Percentiles rank a stretch among this genome's conserved stretches.
phyloP scores from a whole-genome alignment of 2,113 vertebrate genomes.

The Lepus europaeus region DNA sequence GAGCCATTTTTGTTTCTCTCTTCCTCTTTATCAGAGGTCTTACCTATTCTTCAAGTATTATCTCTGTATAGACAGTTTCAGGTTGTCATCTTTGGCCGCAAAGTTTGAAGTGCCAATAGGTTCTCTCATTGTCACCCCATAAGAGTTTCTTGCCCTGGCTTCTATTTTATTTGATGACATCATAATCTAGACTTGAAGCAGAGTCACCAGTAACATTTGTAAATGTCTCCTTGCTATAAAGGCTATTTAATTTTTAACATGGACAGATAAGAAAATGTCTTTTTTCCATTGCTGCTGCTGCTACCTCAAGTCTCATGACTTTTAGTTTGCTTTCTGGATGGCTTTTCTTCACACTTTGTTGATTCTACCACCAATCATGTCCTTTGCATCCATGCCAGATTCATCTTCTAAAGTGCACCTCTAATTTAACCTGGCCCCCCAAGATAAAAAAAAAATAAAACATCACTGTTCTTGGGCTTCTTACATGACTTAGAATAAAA shows the following conservation, averaged over 20 bases:
- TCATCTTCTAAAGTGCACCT: background rate
- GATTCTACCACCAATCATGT: background rate
- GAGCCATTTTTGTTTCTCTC: constrained; percentile 18
- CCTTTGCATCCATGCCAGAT: background rate
- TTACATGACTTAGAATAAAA: background rate
- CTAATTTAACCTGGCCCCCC: constrained; percentile 15
- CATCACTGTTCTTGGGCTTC: background rate
- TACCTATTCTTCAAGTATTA: background rate
- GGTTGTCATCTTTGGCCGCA: background rate
- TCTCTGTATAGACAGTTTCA: background rate
- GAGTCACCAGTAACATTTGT: background rate
- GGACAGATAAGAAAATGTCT: background rate
- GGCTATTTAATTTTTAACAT: constrained; percentile 45
- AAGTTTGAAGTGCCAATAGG: background rate
- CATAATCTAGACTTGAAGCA: background rate
- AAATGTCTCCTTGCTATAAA: background rate
- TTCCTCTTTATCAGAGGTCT: background rate
- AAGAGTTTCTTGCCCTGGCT: background rate
- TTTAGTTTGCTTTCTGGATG: background rate
- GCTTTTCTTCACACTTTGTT: background rate
- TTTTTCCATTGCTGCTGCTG: background rate
- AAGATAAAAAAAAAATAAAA: constrained; percentile 26
- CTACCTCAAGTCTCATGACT: background rate
- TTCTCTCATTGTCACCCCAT: background rate
- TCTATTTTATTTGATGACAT: constrained; percentile 25